Conservation (phyloP, 2,888 invertebrate species). For the Phengaris arion region DNA sequence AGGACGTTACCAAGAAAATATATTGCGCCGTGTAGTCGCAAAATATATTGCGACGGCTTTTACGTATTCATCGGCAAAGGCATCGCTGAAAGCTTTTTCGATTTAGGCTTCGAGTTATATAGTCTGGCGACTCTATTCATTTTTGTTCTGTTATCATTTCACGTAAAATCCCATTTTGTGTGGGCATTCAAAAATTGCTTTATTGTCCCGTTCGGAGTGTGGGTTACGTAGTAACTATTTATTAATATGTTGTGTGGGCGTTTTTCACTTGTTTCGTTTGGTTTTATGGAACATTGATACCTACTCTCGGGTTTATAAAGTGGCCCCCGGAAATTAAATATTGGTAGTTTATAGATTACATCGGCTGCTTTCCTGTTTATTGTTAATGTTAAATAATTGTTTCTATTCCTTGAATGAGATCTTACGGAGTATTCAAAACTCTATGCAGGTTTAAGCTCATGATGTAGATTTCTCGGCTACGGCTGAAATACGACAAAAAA, state of each 20-base stretch:
- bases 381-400: background rate
- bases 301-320: background rate
- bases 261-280: background rate
- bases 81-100: constrained; percentile 41
- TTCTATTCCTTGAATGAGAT: background rate
- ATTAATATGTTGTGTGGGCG: background rate
- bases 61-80: constrained; percentile 40
- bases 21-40: constrained; percentile 37
- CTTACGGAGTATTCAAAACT: too few relatives aligned
- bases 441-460: too few relatives aligned
- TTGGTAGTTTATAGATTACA: constrained; percentile 1
- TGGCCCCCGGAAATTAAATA: constrained; percentile 15
- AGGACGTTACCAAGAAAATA: constrained; percentile 38
- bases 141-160: constrained; percentile 35
- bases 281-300: background rate
- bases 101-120: constrained; percentile 41
- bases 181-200: constrained; percentile 26
- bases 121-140: constrained; percentile 35
- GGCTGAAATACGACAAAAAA: too few relatives aligned
- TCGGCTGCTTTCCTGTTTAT: background rate
- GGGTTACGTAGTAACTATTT: too few relatives aligned
- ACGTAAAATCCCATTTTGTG: constrained; percentile 32
- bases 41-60: constrained; percentile 39
- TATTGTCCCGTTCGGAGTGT: constrained; percentile 2
- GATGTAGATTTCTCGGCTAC: too few relatives aligned